Base-by-base conservation (phyloP, 1,140 invertebrate genomes). In the Drosophila sturtevanti region DNA sequence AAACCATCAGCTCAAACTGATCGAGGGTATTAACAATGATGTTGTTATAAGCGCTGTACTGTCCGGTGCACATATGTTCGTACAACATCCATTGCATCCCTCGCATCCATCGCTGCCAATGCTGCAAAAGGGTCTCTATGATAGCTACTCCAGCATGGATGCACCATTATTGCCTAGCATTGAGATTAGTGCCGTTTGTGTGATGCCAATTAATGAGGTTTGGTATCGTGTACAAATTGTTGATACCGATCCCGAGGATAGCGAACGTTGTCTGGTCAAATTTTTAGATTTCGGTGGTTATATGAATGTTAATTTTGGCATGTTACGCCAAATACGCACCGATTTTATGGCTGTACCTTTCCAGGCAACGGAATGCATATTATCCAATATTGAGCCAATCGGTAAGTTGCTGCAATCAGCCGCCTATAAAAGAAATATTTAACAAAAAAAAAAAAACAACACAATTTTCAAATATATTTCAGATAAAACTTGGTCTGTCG, bases 201-300 rank as follows among this genome's bases (percentile, higher is more conserved):
- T 96, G 24, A 97, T 97, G 12, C 95, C 96, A 48, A 95, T 95
- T 61, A 94, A 95, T 78, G 94, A 95, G 68, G 95, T 95, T 79
- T 99, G 98, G 98, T 98, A 96, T 90, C 94, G 98, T 79, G 97
- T 96, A 1, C 95, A 96, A 91, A 95, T 99, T 2, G 94, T 98
- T 12, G 94, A 94, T 48, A 93, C 94, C 4, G 95, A 96, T 82
- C 92, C 94, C 63, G 94, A 95, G 44, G 94, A 93, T 51, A 93
- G 95, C 67, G 93, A 94, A 52, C 77, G 77, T n/a, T 96, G 96
- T 86, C 93, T 97, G 64, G 94, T 99, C 34, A 96, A 96, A 92
- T 95, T 98, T 91, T 95, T 99, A 1, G 98, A 99, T 93, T 98
- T 98, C 91, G 98, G 98, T 24, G 98, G 98, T 52, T 99, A 97